Evolutionary conservation across 2,797 vertebrate genomes (phyloP).

Genomic region (Lophotriccus pileatus): DNA sequence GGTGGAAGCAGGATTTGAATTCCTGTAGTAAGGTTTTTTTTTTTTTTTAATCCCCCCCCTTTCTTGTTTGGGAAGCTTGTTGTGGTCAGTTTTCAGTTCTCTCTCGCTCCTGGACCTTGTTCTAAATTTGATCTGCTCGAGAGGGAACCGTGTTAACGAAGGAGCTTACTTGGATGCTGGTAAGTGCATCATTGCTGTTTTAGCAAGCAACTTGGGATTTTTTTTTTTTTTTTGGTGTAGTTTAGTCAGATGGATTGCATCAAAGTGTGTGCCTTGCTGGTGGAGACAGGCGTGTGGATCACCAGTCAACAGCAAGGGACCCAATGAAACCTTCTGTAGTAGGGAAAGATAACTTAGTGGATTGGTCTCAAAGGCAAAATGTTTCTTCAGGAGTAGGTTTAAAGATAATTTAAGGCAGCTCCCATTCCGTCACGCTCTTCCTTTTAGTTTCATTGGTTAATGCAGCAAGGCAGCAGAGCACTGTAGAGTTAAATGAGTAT

Average conservation of each 20-base stretch:
- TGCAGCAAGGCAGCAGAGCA: background rate
- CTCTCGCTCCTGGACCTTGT: constrained; percentile 61
- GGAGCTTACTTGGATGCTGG: constrained; percentile 48
- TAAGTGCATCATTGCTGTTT: constrained; percentile 66
- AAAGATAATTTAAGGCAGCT: background rate
- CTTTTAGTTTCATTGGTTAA: background rate
- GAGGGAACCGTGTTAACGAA: constrained; percentile 26
- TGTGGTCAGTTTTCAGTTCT: constrained; percentile 70
- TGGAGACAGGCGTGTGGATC: background rate
- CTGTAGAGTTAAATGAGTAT: background rate
- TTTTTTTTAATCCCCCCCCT: background rate
- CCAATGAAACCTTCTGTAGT: background rate
- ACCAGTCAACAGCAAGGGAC: constrained; percentile 24
- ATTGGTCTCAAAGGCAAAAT: background rate
- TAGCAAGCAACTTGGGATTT: background rate
- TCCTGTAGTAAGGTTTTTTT: constrained; percentile 66
- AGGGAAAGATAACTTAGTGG: background rate
- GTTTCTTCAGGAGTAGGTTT: constrained; percentile 25
- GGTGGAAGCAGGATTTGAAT: constrained; percentile 81
- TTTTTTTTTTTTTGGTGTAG: background rate
- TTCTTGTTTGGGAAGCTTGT: constrained; percentile 69
- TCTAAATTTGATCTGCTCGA: constrained; percentile 47
- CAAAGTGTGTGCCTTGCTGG: background rate
- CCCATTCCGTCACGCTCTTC: background rate
- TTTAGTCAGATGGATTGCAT: constrained; percentile 26